phyloP scores from a whole-genome alignment of 2,113 vertebrate genomes.

The Zosterops japonicus region DNA sequence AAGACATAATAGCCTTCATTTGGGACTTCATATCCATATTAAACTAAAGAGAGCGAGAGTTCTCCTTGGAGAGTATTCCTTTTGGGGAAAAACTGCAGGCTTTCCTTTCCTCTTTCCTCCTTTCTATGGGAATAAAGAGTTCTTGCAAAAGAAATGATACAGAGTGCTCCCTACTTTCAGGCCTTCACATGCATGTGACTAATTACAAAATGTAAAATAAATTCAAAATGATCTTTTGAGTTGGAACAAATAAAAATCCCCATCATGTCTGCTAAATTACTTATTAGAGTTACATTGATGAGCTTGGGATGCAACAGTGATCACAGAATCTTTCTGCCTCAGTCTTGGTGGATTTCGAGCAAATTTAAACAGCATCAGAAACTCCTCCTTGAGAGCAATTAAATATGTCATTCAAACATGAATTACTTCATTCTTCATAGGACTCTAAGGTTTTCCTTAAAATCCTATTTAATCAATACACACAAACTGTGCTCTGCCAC shows the following conservation, averaged over 20 bases:
- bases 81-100: fast-evolving
- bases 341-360: not conserved
- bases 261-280: not conserved
- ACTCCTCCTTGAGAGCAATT: not conserved
- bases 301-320: not conserved
- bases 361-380: not conserved
- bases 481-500: not conserved
- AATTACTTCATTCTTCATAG: not conserved
- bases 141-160: not conserved
- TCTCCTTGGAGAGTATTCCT: not conserved
- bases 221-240: not conserved
- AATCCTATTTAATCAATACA: not conserved
- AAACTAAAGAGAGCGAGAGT: not conserved
- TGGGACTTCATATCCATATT: not conserved
- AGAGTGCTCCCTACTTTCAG: not conserved
- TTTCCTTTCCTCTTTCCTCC: not conserved
- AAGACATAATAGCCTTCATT: not conserved
- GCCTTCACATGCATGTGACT: not conserved
- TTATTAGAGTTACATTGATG: not conserved
- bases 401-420: not conserved
- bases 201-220: not conserved
- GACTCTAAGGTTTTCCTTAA: not conserved
- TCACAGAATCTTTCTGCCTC: not conserved
- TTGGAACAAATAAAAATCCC: not conserved
- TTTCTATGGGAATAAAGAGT: not conserved